Evolutionary conservation across 2,113 vertebrate species (phyloP), one percentile per base, ranked within the genome.

Genomic region (Oreocharis arfaki): DNA sequence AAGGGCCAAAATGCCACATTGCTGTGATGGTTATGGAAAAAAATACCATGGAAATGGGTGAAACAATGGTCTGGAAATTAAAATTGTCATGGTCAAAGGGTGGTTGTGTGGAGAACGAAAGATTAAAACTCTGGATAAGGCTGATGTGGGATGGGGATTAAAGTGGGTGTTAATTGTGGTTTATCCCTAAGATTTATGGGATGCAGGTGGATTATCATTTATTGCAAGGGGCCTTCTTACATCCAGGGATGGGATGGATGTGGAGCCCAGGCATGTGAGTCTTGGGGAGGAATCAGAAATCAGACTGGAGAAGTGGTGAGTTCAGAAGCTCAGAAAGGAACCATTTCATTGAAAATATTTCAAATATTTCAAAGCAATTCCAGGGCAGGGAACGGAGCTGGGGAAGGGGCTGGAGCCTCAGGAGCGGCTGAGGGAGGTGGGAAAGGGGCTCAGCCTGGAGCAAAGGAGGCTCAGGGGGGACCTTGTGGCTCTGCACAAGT

Each of bases 331-430:
- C 42, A 19, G 47, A 47, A 89, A 52, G 15, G 6, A 50, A 13
- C 6, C 0, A 0, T 74, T 82, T 56, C 19, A 9, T 4, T 44
- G 33, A 28, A 74, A 47, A 21, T 33, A 6, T n/a, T 64, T 64
- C 4, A 23, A 9, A 4, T 13, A 27, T 63, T 55, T 63, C 41
- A 56, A 5, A 79, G 16, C 41, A 21, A 15, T 47, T 17, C n/a
- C n/a, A 30, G 47, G 28, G 56, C 0, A n/a, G n/a, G 84, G 47
- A 16, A n/a, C 0, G 0, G 46, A 37, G 55, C 53, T 68, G 84
- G 50, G 49, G 27, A 60, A 78, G 53, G 61, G 61, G 33, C 52
- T 68, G 63, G 53, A 44, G 63, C 61, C 37, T 53, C 71, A 52
- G 83, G 13, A 76, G 83, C 0, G 5, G 70, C 83, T 85, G 70